phyloP scores from a whole-genome alignment of 2,888 invertebrate genomes.

The Romanomermis culicivorax region DNA sequence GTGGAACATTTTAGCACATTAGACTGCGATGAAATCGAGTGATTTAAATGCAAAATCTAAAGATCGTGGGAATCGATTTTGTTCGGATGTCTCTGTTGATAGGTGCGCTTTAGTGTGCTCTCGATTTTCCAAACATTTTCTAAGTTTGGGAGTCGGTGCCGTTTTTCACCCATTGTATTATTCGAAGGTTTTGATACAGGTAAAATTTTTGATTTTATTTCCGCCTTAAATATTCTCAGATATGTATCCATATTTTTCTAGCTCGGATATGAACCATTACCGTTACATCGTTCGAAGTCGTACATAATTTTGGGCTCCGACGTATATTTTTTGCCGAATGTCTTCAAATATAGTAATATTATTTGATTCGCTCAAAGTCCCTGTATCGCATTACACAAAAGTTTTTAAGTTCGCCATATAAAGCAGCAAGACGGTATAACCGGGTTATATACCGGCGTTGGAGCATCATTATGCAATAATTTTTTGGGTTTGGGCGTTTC shows the following conservation, averaged over 20 bases:
- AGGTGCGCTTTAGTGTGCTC: too few species aligned
- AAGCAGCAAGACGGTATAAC: slow-evolving; percentile 16
- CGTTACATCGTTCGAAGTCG: slow-evolving; percentile 20
- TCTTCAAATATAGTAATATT: slow-evolving; percentile 20
- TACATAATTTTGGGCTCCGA: slow-evolving; percentile 18
- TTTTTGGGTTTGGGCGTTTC: slow-evolving; percentile 16
- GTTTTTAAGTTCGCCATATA: slow-evolving; percentile 19
- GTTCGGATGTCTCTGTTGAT: too few species aligned
- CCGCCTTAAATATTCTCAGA: neutral
- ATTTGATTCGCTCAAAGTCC: neutral
- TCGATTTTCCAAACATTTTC: neutral
- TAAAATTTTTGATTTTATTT: neutral
- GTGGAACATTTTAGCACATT: too few species aligned
- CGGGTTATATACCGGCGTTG: slow-evolving; percentile 22
- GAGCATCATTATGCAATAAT: slow-evolving; percentile 17
- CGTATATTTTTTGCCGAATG: slow-evolving; percentile 26
- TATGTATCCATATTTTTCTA: too few species aligned
- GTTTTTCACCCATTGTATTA: slow-evolving; percentile 7
- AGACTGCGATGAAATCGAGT: too few species aligned
- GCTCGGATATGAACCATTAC: slow-evolving; percentile 26
- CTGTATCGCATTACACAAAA: neutral
- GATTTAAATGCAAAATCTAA: too few species aligned
- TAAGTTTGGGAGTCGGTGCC: slow-evolving; percentile 5
- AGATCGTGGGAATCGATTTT: too few species aligned
- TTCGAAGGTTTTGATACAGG: slow-evolving; percentile 7